Evolutionary conservation across 2,113 vertebrate species (phyloP), one percentile per base, ranked within the genome.

Genomic region (Dipodomys spectabilis): DNA sequence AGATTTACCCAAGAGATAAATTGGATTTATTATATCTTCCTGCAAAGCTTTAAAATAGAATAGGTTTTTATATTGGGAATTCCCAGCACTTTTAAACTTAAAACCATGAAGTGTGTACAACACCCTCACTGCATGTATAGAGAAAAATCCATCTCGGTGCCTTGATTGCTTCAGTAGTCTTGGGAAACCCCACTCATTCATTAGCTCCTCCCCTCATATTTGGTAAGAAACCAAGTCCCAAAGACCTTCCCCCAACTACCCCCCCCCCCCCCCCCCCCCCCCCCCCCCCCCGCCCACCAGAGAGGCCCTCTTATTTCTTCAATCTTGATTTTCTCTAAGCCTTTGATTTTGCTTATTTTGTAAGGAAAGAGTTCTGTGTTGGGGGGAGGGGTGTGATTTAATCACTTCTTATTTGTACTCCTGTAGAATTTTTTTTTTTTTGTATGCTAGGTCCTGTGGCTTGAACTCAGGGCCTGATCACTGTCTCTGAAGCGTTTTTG

Each of bases 51-150:
- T 80, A 79, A 6, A 35, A 35, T 83, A 78, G 32, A 35, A 23
- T 81, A 44, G 75, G 28, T 62, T 88, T 87, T 95, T 44, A 90
- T 95, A 30, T 22, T 81, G 25, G 67, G 49, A 92, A 45, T 25
- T 64, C 71, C 18, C 35, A 32, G 65, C 27, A 35, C 32, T 7
- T 80, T 39, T 86, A 90, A 12, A 12, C 20, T 73, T 73, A 86
- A 75, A 80, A 49, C 30, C 23, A 28, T 62, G n/a, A 44, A n/a
- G 86, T 82, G 88, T 88, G 19, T n/a, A 62, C 32, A 83, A 69
- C 16, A n/a, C 12, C 92, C 77, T 82, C 53, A 60, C 39, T 32
- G 28, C 5, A 75, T 13, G 13, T 62, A 71, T 5, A 25, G 68
- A 81, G 73, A 77, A 89, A 94, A 82, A 81, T 27, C 67, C 57